phyloP scores from a whole-genome alignment of 2,888 invertebrate genomes.

The Galeopsomyia nigrocyanea region DNA sequence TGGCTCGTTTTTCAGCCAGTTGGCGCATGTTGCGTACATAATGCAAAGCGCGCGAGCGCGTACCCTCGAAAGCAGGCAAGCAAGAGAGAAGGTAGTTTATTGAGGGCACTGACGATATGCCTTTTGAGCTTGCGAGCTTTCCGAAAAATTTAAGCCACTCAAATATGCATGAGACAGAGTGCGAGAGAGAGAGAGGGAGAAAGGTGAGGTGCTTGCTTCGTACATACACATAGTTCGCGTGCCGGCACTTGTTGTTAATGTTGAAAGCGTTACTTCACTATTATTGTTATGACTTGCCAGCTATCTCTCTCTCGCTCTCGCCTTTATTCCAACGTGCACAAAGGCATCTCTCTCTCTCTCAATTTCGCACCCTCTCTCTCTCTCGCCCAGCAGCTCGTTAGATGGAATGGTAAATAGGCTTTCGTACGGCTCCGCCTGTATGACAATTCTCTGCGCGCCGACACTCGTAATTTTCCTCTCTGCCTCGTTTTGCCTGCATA shows the following conservation, averaged over 20 bases:
- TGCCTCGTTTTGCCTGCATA: too few species aligned
- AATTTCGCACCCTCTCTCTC: too few species aligned
- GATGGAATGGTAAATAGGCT: too few species aligned
- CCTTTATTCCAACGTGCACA: conserved; percentile 7
- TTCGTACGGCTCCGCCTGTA: too few species aligned
- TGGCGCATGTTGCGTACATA: conserved; percentile 15
- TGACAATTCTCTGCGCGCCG: too few species aligned
- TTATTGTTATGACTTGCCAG: conserved; percentile 12
- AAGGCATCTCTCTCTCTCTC: too few species aligned
- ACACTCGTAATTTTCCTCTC: too few species aligned
- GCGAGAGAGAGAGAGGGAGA: conserved; percentile 10
- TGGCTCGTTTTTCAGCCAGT: conserved; percentile 10
- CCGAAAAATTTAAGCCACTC: conserved; percentile 41
- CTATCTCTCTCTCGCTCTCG: too few species aligned
- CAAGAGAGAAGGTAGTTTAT: conserved; percentile 6
- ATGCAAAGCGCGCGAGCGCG: conserved; percentile 15
- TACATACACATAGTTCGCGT: background rate
- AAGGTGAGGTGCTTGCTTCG: background rate
- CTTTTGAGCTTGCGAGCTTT: conserved; percentile 37
- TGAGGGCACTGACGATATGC: conserved; percentile 15
- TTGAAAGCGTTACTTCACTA: conserved; percentile 7
- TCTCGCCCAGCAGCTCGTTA: too few species aligned
- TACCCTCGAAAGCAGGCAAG: background rate
- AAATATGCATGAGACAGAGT: conserved; percentile 34
- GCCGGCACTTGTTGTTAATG: conserved; percentile 17